Percentiles rank a stretch among this genome's conserved stretches.
phyloP scores from a whole-genome alignment of 2,797 vertebrate species.

The Paramormyrops hopkinsi region DNA sequence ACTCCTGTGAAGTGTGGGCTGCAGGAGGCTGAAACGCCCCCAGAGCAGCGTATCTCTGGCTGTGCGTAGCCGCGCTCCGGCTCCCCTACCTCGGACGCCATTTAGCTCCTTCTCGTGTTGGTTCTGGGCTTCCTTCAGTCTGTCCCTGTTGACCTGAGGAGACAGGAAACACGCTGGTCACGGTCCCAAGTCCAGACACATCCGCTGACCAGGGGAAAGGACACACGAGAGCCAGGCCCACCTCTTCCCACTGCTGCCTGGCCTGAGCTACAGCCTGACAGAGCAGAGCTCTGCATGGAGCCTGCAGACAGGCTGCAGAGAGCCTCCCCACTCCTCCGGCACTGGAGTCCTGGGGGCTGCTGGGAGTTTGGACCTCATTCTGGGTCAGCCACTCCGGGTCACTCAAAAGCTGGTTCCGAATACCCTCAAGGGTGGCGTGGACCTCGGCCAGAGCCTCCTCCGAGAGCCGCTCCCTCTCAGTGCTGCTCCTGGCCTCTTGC shows the following conservation, averaged over 20 bases:
- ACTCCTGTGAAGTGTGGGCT: neutral
- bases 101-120: constrained; percentile 53
- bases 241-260: constrained; percentile 68
- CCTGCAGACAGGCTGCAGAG: constrained; percentile 55
- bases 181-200: neutral
- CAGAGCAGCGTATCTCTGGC: neutral
- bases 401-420: constrained; percentile 51
- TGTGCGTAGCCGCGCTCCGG: neutral
- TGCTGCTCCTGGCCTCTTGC: constrained; percentile 52
- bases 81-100: constrained; percentile 48
- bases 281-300: constrained; percentile 58
- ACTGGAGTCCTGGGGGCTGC: constrained; percentile 27
- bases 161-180: neutral
- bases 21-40: neutral
- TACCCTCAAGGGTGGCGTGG: constrained; percentile 57
- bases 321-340: constrained; percentile 41
- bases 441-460: constrained; percentile 63
- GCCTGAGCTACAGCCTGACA: constrained; percentile 52
- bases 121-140: constrained; percentile 55
- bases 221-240: constrained; percentile 45
- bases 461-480: constrained; percentile 54
- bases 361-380: constrained; percentile 18
- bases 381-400: constrained; percentile 32
- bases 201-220: neutral
- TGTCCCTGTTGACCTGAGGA: constrained; percentile 55